phyloP scores from a whole-genome alignment of 2,888 invertebrate species.

The Melinaea menophilus region DNA sequence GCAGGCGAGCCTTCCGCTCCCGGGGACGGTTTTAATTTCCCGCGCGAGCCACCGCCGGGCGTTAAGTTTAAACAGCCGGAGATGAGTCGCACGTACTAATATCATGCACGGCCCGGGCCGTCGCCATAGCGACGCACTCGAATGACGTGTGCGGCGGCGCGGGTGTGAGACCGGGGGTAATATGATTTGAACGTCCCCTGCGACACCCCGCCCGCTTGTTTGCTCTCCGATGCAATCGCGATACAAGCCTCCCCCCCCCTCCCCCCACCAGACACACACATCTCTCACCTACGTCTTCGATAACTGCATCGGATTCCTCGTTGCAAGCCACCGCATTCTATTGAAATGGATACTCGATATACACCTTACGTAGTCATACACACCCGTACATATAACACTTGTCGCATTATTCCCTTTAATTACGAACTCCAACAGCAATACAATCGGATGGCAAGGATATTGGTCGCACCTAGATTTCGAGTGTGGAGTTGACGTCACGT shows the following conservation, averaged over 20 bases:
- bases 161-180: conserved; percentile 73
- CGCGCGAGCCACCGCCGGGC: conserved; percentile 56
- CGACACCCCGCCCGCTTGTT: conserved; percentile 75
- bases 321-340: conserved; percentile 73
- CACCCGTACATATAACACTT: conserved; percentile 31
- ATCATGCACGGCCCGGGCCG: conserved; percentile 80
- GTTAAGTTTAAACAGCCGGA: conserved; percentile 75
- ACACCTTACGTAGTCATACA: conserved; percentile 58
- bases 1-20: conserved; percentile 60
- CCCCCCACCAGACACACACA: conserved; percentile 56
- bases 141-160: conserved; percentile 80
- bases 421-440: too few relatives aligned
- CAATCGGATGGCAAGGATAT: too few relatives aligned
- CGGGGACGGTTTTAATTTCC: conserved; percentile 75
- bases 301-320: conserved; percentile 77
- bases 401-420: neutral
- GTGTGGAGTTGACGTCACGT: too few relatives aligned
- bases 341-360: conserved; percentile 69
- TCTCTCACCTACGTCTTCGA: conserved; percentile 73
- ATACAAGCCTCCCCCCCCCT: conserved; percentile 56
- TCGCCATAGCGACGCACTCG: conserved; percentile 83
- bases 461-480: too few relatives aligned
- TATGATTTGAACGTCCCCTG: conserved; percentile 74
- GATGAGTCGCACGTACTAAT: conserved; percentile 76
- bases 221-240: conserved; percentile 78